Conservation (phyloP, 2,888 invertebrate species). For the Sphaerophoria rueppellii region DNA sequence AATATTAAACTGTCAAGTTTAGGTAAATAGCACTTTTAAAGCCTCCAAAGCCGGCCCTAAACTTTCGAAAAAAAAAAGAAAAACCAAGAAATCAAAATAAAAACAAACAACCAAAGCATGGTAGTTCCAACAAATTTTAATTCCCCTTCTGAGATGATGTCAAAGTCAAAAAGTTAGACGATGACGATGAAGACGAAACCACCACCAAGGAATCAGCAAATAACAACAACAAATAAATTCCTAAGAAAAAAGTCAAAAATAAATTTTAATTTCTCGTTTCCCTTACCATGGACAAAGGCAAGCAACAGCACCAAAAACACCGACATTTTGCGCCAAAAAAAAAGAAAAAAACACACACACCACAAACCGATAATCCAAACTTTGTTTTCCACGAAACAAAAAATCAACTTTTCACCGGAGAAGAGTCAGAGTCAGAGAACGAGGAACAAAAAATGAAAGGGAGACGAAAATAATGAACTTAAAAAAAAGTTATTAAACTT, state of each 20-base stretch:
- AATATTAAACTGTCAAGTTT: slow-evolving; percentile 27
- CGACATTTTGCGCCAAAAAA: slow-evolving; percentile 50
- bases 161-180: slow-evolving; percentile 33
- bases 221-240: not conserved
- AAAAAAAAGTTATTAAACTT: slow-evolving; percentile 67
- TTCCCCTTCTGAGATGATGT: slow-evolving; percentile 21
- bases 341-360: not conserved
- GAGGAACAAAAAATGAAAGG: not conserved
- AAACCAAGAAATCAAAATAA: not conserved
- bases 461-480: slow-evolving; percentile 41
- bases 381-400: slow-evolving; percentile 20
- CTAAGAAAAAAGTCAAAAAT: slow-evolving; percentile 26
- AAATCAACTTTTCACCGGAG: not conserved
- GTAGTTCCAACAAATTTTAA: slow-evolving; percentile 26
- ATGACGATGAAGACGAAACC: not conserved
- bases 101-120: slow-evolving; percentile 3
- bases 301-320: slow-evolving; percentile 48
- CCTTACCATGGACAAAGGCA: slow-evolving; percentile 59
- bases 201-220: not conserved
- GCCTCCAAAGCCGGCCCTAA: not conserved
- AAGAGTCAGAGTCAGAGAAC: not conserved
- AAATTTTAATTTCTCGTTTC: not conserved
- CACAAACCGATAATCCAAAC: slow-evolving; percentile 57
- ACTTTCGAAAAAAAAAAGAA: not conserved
- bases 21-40: not conserved